Evolutionary conservation across 1,140 invertebrate species (phyloP).

Genomic region (Heterodera carotae): DNA sequence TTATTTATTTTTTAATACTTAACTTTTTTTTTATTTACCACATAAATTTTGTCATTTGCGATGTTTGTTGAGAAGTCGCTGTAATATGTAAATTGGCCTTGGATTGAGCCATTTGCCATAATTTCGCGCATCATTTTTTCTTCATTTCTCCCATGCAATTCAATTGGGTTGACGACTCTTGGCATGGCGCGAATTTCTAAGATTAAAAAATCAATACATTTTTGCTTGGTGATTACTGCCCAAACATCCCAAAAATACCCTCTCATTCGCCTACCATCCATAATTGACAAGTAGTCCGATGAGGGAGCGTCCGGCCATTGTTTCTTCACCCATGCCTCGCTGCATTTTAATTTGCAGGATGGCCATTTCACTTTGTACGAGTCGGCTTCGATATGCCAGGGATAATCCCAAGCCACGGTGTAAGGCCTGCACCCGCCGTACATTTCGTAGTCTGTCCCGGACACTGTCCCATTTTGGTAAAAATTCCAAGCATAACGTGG

Average conservation of each 20-base stretch:
- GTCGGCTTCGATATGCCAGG: neutral
- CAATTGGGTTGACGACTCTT: no score
- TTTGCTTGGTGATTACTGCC: no score
- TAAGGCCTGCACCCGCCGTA: conserved; percentile 12
- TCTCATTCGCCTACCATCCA: no score
- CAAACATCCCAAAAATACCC: no score
- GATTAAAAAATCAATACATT: no score
- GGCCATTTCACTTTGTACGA: neutral
- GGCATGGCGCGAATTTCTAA: no score
- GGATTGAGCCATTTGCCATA: neutral
- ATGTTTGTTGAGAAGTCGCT: neutral
- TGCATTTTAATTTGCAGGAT: neutral
- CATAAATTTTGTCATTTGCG: neutral
- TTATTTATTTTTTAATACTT: neutral
- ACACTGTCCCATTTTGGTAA: neutral
- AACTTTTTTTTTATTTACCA: neutral
- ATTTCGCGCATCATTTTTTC: conserved; percentile 8
- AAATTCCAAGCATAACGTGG: conserved; percentile 9
- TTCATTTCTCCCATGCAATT: neutral
- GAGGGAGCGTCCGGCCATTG: no score
- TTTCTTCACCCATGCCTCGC: no score
- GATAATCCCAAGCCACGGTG: neutral
- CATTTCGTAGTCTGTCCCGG: conserved; percentile 19
- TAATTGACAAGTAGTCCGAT: no score
- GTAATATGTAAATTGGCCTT: neutral